Evolutionary conservation across 2,113 vertebrate genomes (phyloP).

Genomic region (Scolopax mira): DNA sequence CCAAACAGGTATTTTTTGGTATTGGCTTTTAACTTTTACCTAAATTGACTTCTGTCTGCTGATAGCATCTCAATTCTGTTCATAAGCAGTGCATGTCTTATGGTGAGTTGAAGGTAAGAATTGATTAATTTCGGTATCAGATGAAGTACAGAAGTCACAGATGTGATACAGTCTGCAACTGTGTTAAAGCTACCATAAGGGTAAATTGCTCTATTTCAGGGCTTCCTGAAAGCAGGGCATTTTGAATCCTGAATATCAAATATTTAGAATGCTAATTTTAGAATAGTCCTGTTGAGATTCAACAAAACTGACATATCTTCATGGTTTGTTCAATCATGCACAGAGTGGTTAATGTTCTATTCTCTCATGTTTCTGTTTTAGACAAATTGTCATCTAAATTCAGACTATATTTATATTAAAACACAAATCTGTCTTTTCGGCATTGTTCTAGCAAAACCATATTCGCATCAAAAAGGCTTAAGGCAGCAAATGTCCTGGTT

Average conservation of each 20-base stretch:
- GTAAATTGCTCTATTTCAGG: neutral
- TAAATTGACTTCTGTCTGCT: neutral
- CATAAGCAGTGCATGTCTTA: neutral
- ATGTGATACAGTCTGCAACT: neutral
- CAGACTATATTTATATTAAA: neutral
- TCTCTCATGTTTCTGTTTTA: neutral
- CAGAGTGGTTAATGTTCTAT: neutral
- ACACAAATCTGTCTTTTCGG: neutral
- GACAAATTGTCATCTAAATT: constrained; percentile 3
- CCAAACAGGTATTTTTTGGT: neutral
- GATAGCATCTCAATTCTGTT: neutral
- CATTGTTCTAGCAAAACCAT: neutral
- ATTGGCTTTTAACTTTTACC: neutral
- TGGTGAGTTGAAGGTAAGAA: neutral
- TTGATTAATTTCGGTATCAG: neutral
- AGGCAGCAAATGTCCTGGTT: neutral
- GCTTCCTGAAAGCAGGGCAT: neutral
- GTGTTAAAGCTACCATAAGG: neutral
- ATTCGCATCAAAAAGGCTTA: neutral
- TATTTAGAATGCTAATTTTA: neutral
- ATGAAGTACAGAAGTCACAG: neutral
- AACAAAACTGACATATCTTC: neutral
- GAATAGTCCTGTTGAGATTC: neutral
- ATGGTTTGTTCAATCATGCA: neutral
- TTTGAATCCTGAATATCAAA: neutral